Percentiles rank a stretch among this genome's conserved stretches.
phyloP scores from a whole-genome alignment of 2,888 invertebrate genomes.

The Baccha elongata region DNA sequence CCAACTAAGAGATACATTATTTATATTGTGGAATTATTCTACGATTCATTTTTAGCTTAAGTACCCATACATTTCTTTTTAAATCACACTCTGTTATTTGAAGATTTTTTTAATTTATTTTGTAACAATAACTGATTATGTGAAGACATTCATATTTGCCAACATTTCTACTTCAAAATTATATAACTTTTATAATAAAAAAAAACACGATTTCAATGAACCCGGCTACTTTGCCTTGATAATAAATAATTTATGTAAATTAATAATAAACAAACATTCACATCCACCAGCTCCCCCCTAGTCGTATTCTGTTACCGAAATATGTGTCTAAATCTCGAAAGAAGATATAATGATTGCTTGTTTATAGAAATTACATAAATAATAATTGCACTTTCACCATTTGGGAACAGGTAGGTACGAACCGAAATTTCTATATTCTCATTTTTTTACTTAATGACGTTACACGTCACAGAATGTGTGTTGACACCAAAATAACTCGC shows the following conservation, averaged over 20 bases:
- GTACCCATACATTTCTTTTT: neutral
- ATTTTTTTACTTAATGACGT: slow-evolving; percentile 11
- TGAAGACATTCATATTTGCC: neutral
- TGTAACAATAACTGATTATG: neutral
- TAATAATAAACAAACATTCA: neutral
- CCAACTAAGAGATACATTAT: neutral
- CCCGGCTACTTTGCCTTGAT: neutral
- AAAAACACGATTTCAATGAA: slow-evolving; percentile 23
- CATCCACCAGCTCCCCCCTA: neutral
- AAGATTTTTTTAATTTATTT: neutral
- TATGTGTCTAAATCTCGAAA: neutral
- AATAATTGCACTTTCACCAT: slow-evolving; percentile 46
- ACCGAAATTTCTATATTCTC: slow-evolving; percentile 36
- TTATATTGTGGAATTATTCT: neutral
- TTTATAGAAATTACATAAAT: slow-evolving; percentile 30
- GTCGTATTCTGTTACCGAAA: no score
- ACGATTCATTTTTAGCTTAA: neutral
- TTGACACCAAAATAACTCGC: slow-evolving; percentile 28
- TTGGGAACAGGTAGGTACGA: slow-evolving; percentile 12
- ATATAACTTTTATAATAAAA: slow-evolving; percentile 21
- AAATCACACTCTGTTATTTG: neutral
- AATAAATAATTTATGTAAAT: neutral
- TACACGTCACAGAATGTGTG: slow-evolving; percentile 51
- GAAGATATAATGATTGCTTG: neutral
- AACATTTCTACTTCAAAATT: slow-evolving; percentile 24